Evolutionary conservation across 1,140 invertebrate genomes (phyloP).

Genomic region (Bradynema listronoti): DNA sequence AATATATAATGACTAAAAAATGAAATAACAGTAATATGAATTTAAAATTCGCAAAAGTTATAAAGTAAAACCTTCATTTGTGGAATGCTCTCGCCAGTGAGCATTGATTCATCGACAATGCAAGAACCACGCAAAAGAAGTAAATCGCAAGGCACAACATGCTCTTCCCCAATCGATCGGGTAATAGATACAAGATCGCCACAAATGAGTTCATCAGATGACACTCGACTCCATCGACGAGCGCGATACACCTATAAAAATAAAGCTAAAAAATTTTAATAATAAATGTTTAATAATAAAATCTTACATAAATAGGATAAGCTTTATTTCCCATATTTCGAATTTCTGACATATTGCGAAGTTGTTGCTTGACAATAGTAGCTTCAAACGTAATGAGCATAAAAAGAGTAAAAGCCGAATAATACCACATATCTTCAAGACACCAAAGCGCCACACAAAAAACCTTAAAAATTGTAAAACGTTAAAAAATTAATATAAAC

Average conservation of each 20-base stretch:
- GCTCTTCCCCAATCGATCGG: slow-evolving; percentile 76
- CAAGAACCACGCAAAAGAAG: slow-evolving; percentile 83
- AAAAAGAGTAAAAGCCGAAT: slow-evolving; percentile 78
- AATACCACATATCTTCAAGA: slow-evolving; percentile 66
- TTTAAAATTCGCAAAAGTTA: slow-evolving; percentile 7
- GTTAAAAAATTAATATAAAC: slow-evolving; percentile 12
- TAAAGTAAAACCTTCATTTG: slow-evolving; percentile 77
- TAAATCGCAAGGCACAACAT: slow-evolving; percentile 91
- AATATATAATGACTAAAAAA: slow-evolving; percentile 6
- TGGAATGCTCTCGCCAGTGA: slow-evolving; percentile 90
- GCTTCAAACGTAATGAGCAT: slow-evolving; percentile 98
- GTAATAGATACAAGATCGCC: slow-evolving; percentile 91
- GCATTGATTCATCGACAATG: slow-evolving; percentile 94
- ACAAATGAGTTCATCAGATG: slow-evolving; percentile 79
- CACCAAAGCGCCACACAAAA: slow-evolving; percentile 98
- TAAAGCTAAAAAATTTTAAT: slow-evolving; percentile 5
- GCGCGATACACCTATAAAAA: slow-evolving; percentile 75
- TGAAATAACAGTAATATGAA: neutral
- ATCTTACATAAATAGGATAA: slow-evolving; percentile 71
- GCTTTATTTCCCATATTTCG: slow-evolving; percentile 99
- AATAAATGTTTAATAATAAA: neutral
- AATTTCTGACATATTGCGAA: slow-evolving; percentile 97
- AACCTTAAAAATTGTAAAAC: slow-evolving; percentile 66
- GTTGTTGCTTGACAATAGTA: slow-evolving; percentile 92
- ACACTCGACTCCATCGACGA: slow-evolving; percentile 79